These are phyloP conservation scores for Cliona cf. orientalis DNA, from an alignment of 37 sponge, comb jelly and placozoan genomes.

Conservation along the genomic window DNA sequence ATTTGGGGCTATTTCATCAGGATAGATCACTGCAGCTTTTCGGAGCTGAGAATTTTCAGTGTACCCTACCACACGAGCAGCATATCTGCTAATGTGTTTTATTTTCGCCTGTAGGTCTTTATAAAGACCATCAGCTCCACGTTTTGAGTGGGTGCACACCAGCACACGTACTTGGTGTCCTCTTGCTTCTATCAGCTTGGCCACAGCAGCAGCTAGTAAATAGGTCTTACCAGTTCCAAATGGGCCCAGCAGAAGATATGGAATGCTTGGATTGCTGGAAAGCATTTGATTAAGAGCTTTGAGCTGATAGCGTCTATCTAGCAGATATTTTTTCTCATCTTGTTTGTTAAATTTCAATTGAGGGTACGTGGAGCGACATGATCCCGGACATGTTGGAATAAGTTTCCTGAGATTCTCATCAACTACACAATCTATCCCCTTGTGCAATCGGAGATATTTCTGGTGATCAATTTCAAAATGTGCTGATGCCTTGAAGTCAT, in stretches of 20 bases:
- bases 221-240: conserved; percentile 67
- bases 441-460: conserved; percentile 31
- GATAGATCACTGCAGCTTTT: background rate
- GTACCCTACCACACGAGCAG: too few species aligned
- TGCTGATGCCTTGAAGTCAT: background rate
- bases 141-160: conserved; percentile 42
- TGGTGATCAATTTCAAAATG: conserved; percentile 27
- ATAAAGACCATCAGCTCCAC: conserved; percentile 23
- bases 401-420: background rate
- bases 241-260: conserved; percentile 52
- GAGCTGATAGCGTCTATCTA: conserved; percentile 42
- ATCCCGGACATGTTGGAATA: background rate
- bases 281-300: conserved; percentile 32
- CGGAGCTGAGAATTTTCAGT: background rate
- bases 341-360: too few species aligned
- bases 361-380: too few species aligned
- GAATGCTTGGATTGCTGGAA: background rate
- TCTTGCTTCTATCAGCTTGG: background rate
- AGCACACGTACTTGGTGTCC: conserved; percentile 9
- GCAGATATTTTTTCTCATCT: background rate
- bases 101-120: background rate
- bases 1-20: background rate
- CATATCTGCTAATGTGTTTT: too few species aligned
- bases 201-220: conserved; percentile 32
- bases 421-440: conserved; percentile 10